A percentile compares a stretch with the other conserved stretches of the same genome.
phyloP scores from a whole-genome alignment of 30 jellyfish, hydroid and myxozoan species.

The Catostylus mosaicus region DNA sequence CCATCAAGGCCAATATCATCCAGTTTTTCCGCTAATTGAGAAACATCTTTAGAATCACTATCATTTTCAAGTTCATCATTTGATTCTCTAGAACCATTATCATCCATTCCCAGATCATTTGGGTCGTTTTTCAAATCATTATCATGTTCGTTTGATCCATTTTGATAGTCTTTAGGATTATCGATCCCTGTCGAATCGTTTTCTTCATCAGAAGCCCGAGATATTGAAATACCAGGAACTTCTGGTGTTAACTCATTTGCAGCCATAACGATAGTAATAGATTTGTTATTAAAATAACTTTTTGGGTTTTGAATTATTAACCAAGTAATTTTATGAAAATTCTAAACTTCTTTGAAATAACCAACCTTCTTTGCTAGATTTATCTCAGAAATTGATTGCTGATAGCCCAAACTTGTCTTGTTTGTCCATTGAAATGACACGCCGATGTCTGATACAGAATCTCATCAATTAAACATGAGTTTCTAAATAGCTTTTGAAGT shows the following conservation, averaged over 20 bases:
- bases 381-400: too few relatives aligned
- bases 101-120: not conserved
- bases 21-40: slow-evolving; percentile 11
- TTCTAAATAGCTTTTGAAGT: not conserved
- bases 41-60: not conserved
- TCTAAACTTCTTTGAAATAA: too few relatives aligned
- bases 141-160: not conserved
- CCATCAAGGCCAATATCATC: slow-evolving; percentile 18
- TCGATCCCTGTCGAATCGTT: not conserved
- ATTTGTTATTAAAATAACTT: too few relatives aligned
- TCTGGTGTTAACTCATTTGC: slow-evolving; percentile 4
- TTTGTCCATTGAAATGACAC: not conserved
- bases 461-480: not conserved
- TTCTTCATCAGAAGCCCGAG: slow-evolving; percentile 54
- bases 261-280: not conserved
- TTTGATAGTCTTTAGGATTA: not conserved
- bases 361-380: too few relatives aligned
- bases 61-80: not conserved
- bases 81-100: not conserved
- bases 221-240: slow-evolving; percentile 66
- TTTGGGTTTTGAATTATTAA: too few relatives aligned
- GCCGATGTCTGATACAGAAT: not conserved
- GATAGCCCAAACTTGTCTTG: not conserved
- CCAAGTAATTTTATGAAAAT: too few relatives aligned
- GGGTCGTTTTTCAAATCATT: not conserved